Evolutionary conservation across 1,140 invertebrate species (phyloP).

Genomic region (Caenorhabditis brenneri): DNA sequence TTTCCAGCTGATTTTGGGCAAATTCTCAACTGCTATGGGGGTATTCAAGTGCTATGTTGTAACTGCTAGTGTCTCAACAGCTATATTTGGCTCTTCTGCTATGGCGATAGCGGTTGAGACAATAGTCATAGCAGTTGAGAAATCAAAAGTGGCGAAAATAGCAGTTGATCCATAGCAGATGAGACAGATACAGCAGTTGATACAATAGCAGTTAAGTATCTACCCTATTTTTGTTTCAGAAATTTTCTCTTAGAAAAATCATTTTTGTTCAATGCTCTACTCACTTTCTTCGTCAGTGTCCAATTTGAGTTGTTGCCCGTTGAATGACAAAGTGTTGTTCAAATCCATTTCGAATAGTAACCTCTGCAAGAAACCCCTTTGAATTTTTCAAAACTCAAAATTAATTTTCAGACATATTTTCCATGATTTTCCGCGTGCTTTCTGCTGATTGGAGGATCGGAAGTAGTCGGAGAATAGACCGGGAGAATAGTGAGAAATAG

Average conservation of each 20-base stretch:
- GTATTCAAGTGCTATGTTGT: too few species aligned
- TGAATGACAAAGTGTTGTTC: constrained; percentile 44
- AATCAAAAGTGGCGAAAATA: too few species aligned
- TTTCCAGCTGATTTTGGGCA: too few species aligned
- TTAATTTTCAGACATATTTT: neutral
- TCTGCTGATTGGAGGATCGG: neutral
- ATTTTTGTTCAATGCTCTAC: neutral
- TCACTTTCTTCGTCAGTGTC: constrained; percentile 50
- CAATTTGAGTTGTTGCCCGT: constrained; percentile 53
- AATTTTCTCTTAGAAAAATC: neutral
- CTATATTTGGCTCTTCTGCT: too few species aligned
- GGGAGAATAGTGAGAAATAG: constrained; percentile 7
- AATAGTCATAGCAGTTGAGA: too few species aligned
- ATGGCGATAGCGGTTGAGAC: too few species aligned
- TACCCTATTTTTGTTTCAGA: neutral
- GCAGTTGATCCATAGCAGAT: too few species aligned
- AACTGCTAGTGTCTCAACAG: too few species aligned
- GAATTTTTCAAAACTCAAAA: neutral
- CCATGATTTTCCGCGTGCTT: neutral
- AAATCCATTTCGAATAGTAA: neutral
- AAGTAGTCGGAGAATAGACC: neutral
- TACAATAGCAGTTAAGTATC: too few species aligned
- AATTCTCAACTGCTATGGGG: too few species aligned
- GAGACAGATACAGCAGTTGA: too few species aligned
- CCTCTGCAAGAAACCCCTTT: neutral